Base-by-base conservation (phyloP, 2,888 invertebrate species). In the Uloborus plumipes region DNA sequence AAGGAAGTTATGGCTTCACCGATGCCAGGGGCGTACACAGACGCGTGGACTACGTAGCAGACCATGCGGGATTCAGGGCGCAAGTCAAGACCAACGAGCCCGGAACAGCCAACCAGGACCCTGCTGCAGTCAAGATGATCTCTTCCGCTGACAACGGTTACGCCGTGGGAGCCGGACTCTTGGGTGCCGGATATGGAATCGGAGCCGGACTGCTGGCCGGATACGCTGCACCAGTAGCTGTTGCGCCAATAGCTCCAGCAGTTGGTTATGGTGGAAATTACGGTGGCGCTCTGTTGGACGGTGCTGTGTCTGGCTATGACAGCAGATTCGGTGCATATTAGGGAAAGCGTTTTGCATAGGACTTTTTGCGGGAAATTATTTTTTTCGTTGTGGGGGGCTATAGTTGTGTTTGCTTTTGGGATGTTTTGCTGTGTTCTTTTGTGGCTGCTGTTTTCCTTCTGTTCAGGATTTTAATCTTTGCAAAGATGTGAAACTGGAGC, bases 1-100 rank as follows among this genome's bases (percentile, higher is more conserved):
- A 74, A 53, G 80, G 80, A 15, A 80, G 80, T 50, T 80, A 80
- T 51, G 80, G 80, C 15, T 80, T 74, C 67, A 73, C 67, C 18
- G 80, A 80, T 39, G 73, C 67, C n/a, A 67, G 69, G 26, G 80
- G 80, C n/a, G 22, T 80, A 14, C 22, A 80, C 16, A 65, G 9
- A 26, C 62, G 70, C 22, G 77, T 77, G 1, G 22, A 62, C 13
- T 77, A 77, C 64, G 55, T 77, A 0, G 77, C 77, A 0, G 77
- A 77, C 53, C 67, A 77, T 15, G 77, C 61, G 18, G 77, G 77
- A 18, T 77, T 62, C 31, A 22, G 77, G 0, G 77, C 77, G 2
- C 61, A 70, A 11, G 55, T 77, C 62, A 77, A 77, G 49, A 77
- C 77, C 47, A 77, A 77, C 64, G 77, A 77, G n/a, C 77, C 67